Evolutionary conservation across 37 sponge, comb jelly and placozoan species (phyloP).

Genomic region (Spongia lamella): DNA sequence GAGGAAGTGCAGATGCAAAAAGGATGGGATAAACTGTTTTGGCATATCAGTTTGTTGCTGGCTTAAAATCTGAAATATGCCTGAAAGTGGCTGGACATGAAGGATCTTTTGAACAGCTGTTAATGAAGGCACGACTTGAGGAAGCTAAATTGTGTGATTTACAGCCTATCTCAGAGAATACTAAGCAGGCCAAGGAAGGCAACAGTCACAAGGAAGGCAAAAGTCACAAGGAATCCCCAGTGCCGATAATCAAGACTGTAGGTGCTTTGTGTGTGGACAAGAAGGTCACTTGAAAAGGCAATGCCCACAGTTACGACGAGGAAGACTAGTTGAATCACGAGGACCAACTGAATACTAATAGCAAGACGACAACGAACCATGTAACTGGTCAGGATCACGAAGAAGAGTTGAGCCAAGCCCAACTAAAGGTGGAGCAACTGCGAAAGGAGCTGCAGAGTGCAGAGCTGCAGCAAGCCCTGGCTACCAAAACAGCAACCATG

Average conservation of each 20-base stretch:
- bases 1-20: slow-evolving; percentile 28
- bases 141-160: slow-evolving; percentile 38
- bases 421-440: background rate
- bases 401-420: background rate
- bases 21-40: slow-evolving; percentile 40
- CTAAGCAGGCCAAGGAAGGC: too few species aligned
- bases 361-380: slow-evolving; percentile 14
- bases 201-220: too few species aligned
- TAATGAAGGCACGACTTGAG: slow-evolving; percentile 43
- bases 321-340: too few species aligned
- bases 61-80: slow-evolving; percentile 37
- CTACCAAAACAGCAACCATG: background rate
- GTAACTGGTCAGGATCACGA: background rate
- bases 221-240: too few species aligned
- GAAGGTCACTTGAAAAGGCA: too few species aligned
- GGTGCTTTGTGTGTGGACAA: too few species aligned
- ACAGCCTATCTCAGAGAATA: too few species aligned
- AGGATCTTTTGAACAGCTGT: slow-evolving; percentile 41
- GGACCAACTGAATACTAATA: too few species aligned
- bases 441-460: slow-evolving; percentile 1
- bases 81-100: slow-evolving; percentile 33
- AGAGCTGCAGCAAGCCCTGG: slow-evolving; percentile 1
- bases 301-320: too few species aligned
- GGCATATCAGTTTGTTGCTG: slow-evolving; percentile 50
- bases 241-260: too few species aligned